Conservation (phyloP, 2,113 vertebrate species). For the Hypanus sabinus region DNA sequence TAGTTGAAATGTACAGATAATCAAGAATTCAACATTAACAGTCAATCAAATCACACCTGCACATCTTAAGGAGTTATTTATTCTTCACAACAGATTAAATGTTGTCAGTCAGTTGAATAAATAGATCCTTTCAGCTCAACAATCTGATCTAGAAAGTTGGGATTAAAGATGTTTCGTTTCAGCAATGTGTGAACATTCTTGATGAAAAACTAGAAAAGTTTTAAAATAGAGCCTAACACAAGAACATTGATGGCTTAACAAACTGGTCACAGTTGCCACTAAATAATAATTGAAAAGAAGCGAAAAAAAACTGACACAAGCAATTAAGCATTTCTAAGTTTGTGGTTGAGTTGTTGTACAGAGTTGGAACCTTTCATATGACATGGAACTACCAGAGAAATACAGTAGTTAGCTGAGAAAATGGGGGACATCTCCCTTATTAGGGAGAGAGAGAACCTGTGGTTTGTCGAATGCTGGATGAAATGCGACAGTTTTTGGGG, state of each 20-base stretch:
- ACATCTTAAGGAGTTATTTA: background rate
- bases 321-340: background rate
- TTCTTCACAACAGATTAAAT: background rate
- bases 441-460: too few relatives aligned
- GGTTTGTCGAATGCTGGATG: too few relatives aligned
- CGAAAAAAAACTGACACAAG: background rate
- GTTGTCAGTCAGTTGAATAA: background rate
- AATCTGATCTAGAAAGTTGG: background rate
- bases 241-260: background rate
- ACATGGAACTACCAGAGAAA: background rate
- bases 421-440: too few relatives aligned
- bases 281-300: background rate
- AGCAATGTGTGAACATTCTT: background rate
- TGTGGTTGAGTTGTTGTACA: background rate
- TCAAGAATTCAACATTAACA: background rate
- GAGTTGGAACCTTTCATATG: background rate
- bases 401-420: too few relatives aligned
- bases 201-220: background rate
- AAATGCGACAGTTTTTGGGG: too few relatives aligned
- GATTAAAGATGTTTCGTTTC: background rate
- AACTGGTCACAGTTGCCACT: background rate
- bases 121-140: background rate
- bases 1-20: background rate
- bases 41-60: background rate
- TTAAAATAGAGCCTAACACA: background rate